Base-by-base conservation (phyloP, 2,113 vertebrate species). In the Colossoma macropomum region DNA sequence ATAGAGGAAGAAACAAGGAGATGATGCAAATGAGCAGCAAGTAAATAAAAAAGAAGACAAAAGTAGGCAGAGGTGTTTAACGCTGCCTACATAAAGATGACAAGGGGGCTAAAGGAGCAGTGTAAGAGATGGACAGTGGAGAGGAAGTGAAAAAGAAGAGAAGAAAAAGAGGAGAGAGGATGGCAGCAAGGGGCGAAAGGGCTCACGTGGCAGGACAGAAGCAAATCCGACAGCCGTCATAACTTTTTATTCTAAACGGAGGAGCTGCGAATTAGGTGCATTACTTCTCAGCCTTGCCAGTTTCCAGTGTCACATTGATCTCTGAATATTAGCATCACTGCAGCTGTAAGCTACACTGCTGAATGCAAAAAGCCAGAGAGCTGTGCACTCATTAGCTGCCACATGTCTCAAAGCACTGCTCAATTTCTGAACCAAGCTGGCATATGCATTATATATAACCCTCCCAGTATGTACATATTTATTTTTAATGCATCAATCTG, bases 221-320 rank as follows among this genome's bases (percentile, higher is more conserved):
- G 87, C 34, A 62, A 92, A 92, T 88, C 91, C n/a, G 92, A 93
- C 92, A 93, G 92, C 90, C 87, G 84, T 93, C 92, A 84, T 75
- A 90, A 89, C 92, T 92, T 92, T 90, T 94, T 93, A 93, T 88
- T 89, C 89, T 83, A 86, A 88, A 90, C 30, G 70, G 86, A 91
- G 91, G 88, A 89, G 92, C 88, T 79, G 89, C 41, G 77, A 91
- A 94, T 93, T 91, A 93, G 92, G 86, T 91, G 90, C 85, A 89
- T 91, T 93, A 90, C 87, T 83, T 85, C 27, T 84, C 87, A 73
- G 48, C 79, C 75, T 89, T 86, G 80, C 85, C 74, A 82, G 88
- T 89, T 83, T 13, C 80, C 25, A 83, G 60, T 82, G 79, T 91
- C 80, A 84, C 77, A 69, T 62, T 74, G 63, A 86, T 83, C 79